Conservation (phyloP, 2,888 invertebrate genomes). For the Bugula neritina region DNA sequence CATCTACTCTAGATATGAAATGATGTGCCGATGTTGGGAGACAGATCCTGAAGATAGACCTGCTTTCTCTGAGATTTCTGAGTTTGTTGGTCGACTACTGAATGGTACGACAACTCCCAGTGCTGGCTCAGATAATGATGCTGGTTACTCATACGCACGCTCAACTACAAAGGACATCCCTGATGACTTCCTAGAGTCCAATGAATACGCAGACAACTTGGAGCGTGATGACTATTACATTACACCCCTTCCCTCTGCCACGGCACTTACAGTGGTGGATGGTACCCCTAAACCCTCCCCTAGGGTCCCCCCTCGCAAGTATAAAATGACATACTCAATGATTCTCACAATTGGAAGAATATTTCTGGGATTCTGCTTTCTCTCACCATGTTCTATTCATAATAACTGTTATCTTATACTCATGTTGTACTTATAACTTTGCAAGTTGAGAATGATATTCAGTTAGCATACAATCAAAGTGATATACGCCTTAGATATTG, state of each 20-base stretch:
- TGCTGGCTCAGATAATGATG: background rate
- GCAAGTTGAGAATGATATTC: too few relatives aligned
- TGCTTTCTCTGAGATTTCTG: slow-evolving; percentile 2
- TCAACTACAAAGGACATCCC: background rate
- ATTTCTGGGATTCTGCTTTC: too few relatives aligned
- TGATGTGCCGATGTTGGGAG: slow-evolving; percentile 22
- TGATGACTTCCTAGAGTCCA: slow-evolving; percentile 2
- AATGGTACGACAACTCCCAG: background rate
- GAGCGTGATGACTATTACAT: background rate
- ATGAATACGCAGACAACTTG: background rate
- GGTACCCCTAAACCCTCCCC: too few relatives aligned
- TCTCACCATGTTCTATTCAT: too few relatives aligned
- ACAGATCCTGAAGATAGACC: background rate
- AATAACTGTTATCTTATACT: too few relatives aligned
- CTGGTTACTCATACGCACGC: background rate
- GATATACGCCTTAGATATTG: too few relatives aligned
- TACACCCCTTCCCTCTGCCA: background rate
- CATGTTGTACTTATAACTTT: too few relatives aligned
- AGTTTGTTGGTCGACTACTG: background rate
- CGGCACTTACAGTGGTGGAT: background rate
- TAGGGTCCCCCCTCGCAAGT: too few relatives aligned
- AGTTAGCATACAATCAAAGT: too few relatives aligned
- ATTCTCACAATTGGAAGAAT: too few relatives aligned
- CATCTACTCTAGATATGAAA: slow-evolving; percentile 16
- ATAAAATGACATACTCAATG: too few relatives aligned